Evolutionary conservation across 2,888 invertebrate genomes (phyloP).

Genomic region (Macrostomum cliftonense): DNA sequence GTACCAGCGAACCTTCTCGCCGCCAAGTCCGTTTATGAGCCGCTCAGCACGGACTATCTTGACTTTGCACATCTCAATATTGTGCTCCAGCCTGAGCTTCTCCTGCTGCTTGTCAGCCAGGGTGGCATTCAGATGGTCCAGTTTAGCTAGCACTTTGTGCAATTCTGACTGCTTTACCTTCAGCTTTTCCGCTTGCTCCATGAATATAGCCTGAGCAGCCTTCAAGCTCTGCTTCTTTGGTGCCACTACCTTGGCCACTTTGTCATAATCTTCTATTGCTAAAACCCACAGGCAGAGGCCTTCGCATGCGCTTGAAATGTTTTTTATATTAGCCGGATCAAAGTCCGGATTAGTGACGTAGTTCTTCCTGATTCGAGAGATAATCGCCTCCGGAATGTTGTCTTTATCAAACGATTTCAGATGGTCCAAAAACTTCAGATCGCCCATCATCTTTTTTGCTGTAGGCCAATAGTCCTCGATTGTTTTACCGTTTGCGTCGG

Average conservation of each 20-base stretch:
- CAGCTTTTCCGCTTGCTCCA: constrained; percentile 27
- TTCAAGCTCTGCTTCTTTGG: constrained; percentile 29
- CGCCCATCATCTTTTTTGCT: constrained; percentile 33
- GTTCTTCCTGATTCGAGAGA: constrained; percentile 27
- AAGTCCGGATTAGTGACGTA: constrained; percentile 33
- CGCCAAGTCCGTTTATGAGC: constrained; percentile 33
- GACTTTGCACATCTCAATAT: constrained; percentile 31
- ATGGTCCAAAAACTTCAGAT: constrained; percentile 32
- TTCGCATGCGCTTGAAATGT: constrained; percentile 36
- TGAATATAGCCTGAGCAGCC: constrained; percentile 23
- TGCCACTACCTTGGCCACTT: constrained; percentile 34
- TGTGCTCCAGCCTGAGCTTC: constrained; percentile 32
- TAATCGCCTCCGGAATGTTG: constrained; percentile 26
- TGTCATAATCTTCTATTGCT: constrained; percentile 33
- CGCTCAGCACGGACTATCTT: constrained; percentile 36
- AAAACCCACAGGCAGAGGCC: constrained; percentile 36
- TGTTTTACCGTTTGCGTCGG: constrained; percentile 24
- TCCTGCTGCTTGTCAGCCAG: constrained; percentile 28
- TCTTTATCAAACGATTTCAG: constrained; percentile 36
- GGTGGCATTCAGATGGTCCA: constrained; percentile 25
- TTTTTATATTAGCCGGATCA: constrained; percentile 31
- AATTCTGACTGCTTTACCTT: constrained; percentile 28
- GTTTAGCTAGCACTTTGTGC: constrained; percentile 27
- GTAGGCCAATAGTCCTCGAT: constrained; percentile 34
- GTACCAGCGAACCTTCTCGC: constrained; percentile 35